Evolutionary conservation across 1,140 invertebrate species (phyloP).

Genomic region (Ips nitidus): DNA sequence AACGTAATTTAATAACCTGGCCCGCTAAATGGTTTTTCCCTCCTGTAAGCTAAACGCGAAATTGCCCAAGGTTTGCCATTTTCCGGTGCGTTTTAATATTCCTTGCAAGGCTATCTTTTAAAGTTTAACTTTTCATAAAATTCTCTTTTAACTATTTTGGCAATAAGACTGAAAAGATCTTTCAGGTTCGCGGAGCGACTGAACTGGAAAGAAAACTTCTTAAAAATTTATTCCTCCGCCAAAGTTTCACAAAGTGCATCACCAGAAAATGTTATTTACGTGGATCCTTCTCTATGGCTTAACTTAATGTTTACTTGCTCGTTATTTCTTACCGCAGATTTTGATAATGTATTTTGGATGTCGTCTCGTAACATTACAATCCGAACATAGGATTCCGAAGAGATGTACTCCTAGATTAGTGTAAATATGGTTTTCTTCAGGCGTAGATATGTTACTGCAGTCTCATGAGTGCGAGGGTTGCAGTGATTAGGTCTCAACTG

Average conservation of each 20-base stretch:
- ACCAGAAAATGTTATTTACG: slow-evolving; percentile 14
- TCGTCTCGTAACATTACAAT: too few species aligned
- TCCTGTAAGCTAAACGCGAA: background rate
- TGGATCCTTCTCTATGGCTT: too few species aligned
- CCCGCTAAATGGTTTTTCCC: slow-evolving; percentile 7
- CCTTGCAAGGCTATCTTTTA: slow-evolving; percentile 12
- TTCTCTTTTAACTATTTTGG: slow-evolving; percentile 19
- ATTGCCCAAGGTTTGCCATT: slow-evolving; percentile 12
- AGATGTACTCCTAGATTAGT: too few species aligned
- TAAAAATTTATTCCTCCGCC: slow-evolving; percentile 7
- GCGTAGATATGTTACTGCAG: too few species aligned
- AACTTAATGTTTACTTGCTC: too few species aligned
- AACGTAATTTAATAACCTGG: slow-evolving; percentile 11
- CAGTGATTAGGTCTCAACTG: too few species aligned
- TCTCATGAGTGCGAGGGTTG: too few species aligned
- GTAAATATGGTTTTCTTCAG: too few species aligned
- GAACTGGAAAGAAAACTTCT: slow-evolving; percentile 18
- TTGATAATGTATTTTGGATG: too few species aligned
- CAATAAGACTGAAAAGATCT: slow-evolving; percentile 18
- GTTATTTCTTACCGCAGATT: too few species aligned
- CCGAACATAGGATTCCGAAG: too few species aligned
- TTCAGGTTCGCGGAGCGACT: slow-evolving; percentile 13
- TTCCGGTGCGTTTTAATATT: slow-evolving; percentile 17
- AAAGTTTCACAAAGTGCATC: slow-evolving; percentile 16
- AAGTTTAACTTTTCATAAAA: slow-evolving; percentile 20